Base-by-base conservation (phyloP, 2,113 vertebrate species). In the Rhombomys opimus region DNA sequence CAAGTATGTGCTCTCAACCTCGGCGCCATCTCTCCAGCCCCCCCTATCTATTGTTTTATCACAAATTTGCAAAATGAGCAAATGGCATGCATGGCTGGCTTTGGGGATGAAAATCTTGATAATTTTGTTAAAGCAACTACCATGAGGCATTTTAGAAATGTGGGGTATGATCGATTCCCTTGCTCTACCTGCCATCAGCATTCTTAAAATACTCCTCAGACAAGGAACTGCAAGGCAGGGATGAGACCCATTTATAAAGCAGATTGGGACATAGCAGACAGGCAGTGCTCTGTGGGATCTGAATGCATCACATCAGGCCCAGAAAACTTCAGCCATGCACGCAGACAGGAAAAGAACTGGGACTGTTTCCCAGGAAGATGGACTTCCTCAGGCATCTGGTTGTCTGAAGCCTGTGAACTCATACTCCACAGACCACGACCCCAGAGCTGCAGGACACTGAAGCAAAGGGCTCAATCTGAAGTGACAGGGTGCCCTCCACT, bases 321-420 rank as follows among this genome's bases (percentile, higher is more conserved):
- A 25, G 78, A 68, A 86, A 84, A 70, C 87, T 81, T 52, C 35
- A 1, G 61, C 12, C 3, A 12, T 15, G 92, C 41, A 7, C 63
- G 68, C n/a, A 87, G 25, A n/a, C 3, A 38, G 65, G 77, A 63
- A 63, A 52, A 90, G 70, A 82, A 80, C 18, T 38, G 76, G 78
- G 84, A 73, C 11, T 0, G 0, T 18, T 87, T 75, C 46, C 54
- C 20, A 67, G 32, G 5, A 38, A 46, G 59, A 50, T 0, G 27
- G 20, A 94, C 86, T 87, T 96, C 63, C 73, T 89, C 20, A 0
- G 89, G 82, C 50, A 75, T 96, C 95, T 72, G 68, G 86, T 78
- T 61, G 57, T 82, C 91, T 57, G 8, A 87, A 63, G 67, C 81
- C 38, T 61, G 70, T 59, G 89, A 63, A 46, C 91, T 87, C 92